These are phyloP conservation scores for Reinhardtius hippoglossoides DNA, from an alignment of 2,113 vertebrate species.

Conservation along the genomic window DNA sequence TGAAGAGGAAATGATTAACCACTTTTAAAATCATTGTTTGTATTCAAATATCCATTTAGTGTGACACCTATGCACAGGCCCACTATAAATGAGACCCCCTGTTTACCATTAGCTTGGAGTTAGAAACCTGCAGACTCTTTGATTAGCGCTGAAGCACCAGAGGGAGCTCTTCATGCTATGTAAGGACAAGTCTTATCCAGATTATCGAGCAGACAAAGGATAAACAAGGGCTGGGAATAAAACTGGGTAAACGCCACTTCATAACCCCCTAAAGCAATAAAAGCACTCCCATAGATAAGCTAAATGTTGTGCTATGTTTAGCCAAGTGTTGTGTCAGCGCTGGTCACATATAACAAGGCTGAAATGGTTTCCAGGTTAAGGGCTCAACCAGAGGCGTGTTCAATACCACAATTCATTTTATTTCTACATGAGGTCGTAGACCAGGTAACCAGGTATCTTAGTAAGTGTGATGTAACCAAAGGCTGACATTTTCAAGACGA, in stretches of 20 bases:
- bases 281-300: constrained; percentile 71
- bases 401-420: constrained; percentile 8
- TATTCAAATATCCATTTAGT: constrained; percentile 18
- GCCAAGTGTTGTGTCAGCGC: constrained; percentile 41
- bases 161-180: neutral
- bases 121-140: constrained; percentile 36
- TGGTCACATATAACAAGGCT: constrained; percentile 35
- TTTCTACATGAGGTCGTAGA: constrained; percentile 8
- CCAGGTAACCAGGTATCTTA: neutral
- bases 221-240: constrained; percentile 57
- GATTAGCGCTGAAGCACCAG: neutral
- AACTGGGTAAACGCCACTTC: constrained; percentile 56
- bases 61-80: constrained; percentile 58
- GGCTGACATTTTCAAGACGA: constrained; percentile 23
- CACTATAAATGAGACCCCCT: constrained; percentile 9
- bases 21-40: neutral
- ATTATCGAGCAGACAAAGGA: constrained; percentile 38
- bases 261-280: constrained; percentile 79
- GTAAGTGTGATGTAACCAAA: constrained; percentile 47
- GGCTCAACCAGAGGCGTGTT: constrained; percentile 75
- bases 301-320: constrained; percentile 59
- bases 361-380: constrained; percentile 62
- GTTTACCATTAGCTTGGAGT: constrained; percentile 26
- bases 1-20: neutral
- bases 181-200: constrained; percentile 5